Conservation (phyloP, 2,797 vertebrate genomes). For the Emys orbicularis region DNA sequence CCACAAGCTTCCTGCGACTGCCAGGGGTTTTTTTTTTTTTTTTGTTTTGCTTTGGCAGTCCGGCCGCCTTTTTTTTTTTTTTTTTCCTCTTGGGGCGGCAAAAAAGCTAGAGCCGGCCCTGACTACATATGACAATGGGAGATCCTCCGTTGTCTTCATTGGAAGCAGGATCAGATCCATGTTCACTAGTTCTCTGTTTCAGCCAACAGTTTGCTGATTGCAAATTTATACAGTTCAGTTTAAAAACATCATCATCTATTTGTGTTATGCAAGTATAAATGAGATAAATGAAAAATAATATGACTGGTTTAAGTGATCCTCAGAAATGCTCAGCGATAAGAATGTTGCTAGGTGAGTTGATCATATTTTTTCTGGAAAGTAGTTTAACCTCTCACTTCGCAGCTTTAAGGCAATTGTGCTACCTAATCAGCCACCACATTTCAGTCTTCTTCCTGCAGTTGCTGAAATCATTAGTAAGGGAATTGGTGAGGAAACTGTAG, state of each 20-base stretch:
- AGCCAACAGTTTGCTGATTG: neutral
- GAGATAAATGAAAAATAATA: slow-evolving; percentile 16
- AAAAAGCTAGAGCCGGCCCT: too few relatives aligned
- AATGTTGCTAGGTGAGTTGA: slow-evolving; percentile 2
- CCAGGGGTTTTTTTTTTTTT: too few relatives aligned
- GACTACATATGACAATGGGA: neutral
- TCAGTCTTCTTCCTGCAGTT: slow-evolving; percentile 47
- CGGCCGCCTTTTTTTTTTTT: too few relatives aligned
- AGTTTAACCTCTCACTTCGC: slow-evolving; percentile 69
- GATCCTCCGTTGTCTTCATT: neutral
- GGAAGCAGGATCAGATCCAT: neutral
- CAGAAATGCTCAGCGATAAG: slow-evolving; percentile 9
- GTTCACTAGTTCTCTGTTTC: neutral
- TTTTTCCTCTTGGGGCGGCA: too few relatives aligned
- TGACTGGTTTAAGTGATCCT: neutral
- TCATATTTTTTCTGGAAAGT: slow-evolving; percentile 58
- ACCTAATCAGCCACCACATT: slow-evolving; percentile 57
- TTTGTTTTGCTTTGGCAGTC: too few relatives aligned
- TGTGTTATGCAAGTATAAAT: slow-evolving; percentile 32
- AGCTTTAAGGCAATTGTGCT: slow-evolving; percentile 65
- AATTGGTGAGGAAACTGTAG: slow-evolving; percentile 49
- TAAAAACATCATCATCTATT: slow-evolving; percentile 39
- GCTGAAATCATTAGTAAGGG: slow-evolving; percentile 65
- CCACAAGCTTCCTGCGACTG: too few relatives aligned
- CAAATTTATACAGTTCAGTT: neutral